Base-by-base conservation (phyloP, 2,888 invertebrate genomes). In the Drosophila parthenogenetica region DNA sequence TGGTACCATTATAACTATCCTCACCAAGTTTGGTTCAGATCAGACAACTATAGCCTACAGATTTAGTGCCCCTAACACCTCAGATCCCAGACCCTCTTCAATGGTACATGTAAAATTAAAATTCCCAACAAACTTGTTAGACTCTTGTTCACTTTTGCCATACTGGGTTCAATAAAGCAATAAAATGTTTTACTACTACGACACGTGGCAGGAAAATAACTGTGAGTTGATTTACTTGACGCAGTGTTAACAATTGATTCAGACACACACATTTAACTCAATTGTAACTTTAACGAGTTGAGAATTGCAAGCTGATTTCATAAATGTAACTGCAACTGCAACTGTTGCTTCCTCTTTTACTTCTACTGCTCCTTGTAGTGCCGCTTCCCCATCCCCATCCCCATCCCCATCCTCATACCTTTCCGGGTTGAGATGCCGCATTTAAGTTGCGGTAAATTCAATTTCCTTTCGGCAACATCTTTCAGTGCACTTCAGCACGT, bases 401-500 rank as follows among this genome's bases (percentile, higher is more conserved):
- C 5, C 22, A 22, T n/a, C 5, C 2, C 8, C 17, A 8, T 13
- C 11, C n/a, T 16, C 17, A 14, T 10, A 14, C 16, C 10, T 37
- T 25, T 14, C n/a, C 35, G 1, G 13, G 1, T 35, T 35, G 35
- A 11, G 17, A 25, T 5, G 32, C 37, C 49, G 19, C 37, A 57
- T 50, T 73, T 60, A 77, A 71, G 48, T 80, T 77, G 73, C 55
- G 50, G 67, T 42, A 77, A 79, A 82, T 82, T 82, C 69, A 85
- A 82, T 85, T 82, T 76, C 39, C 64, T 53, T 70, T 59, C 62
- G 80, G 83, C 83, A 60, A 70, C 50, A 64, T 45, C 42, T 69
- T 64, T 45, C 76, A 63, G 69, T 69, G 69, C 82, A 83, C 87
- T 87, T 82, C 59, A 65, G 78, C 87, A 83, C 87, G 82, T 83